These are phyloP conservation scores for Chrysocyon brachyurus DNA, from an alignment of 2,797 vertebrate genomes.

Conservation along the genomic window DNA sequence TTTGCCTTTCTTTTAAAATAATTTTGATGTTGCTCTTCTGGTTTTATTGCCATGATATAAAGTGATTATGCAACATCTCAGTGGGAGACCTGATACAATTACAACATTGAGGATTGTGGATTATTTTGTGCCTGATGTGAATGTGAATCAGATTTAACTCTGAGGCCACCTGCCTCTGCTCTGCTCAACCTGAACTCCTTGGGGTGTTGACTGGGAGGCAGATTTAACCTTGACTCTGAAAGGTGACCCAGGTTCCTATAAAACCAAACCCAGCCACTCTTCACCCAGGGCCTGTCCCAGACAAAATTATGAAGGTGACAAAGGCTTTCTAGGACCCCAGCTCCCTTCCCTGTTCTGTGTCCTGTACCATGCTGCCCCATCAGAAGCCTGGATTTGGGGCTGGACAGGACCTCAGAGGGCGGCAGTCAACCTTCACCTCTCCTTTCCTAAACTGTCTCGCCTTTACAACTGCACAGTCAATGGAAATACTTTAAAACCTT, in stretches of 20 bases:
- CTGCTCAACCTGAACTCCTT: background rate
- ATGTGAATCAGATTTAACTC: background rate
- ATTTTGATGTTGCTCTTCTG: background rate
- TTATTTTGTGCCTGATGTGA: background rate
- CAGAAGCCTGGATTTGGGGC: background rate
- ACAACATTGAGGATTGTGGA: background rate
- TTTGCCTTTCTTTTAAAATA: background rate
- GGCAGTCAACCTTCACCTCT: background rate
- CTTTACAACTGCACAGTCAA: background rate
- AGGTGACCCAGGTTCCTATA: background rate
- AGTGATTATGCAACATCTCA: background rate
- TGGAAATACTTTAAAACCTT: background rate
- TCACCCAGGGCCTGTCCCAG: background rate
- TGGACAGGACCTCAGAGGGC: background rate
- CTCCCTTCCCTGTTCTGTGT: background rate
- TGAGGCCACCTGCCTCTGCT: background rate
- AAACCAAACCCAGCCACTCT: background rate
- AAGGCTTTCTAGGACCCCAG: background rate
- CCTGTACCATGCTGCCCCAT: background rate
- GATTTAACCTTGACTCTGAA: background rate
- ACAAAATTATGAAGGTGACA: background rate
- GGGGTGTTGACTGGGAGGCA: background rate
- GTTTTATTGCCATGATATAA: background rate
- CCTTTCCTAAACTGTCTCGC: background rate
- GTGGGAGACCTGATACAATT: background rate